Evolutionary conservation across 2,113 vertebrate genomes (phyloP), one percentile per base, ranked within the genome.

Genomic region (Narcine bancroftii): DNA sequence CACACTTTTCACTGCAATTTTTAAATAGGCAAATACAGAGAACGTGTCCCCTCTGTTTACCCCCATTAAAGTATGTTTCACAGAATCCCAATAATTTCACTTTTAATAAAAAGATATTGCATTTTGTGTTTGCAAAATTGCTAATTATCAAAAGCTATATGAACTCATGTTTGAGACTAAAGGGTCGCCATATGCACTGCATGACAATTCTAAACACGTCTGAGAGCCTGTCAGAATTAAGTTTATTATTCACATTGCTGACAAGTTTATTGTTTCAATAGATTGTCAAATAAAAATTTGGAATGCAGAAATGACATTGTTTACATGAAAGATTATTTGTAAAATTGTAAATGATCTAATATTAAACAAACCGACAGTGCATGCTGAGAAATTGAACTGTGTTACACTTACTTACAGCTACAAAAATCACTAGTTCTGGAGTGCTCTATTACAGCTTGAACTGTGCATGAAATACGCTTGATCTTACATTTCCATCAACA

Each of bases 231-330:
- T 91, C 21, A 60, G 66, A 53, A 91, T 69, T 26, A 36, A 29
- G 24, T 91, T 91, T 69, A 91, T 91, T 66, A 66, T 91, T 69
- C 60, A 89, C 36, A 36, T 29, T 69, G 19, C 65, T 91, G 65
- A 69, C 63, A 42, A 91, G 39, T 69, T 91, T 91, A 69, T 91
- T 91, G 42, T 69, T 91, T 29, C 24, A 69, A 91, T 15, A 66
- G 26, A 15, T 91, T 91, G 36, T 42, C 39, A 91, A 91, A 63
- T 89, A 24, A 39, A 69, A 45, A 91, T 13, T 45, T 91, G 42
- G 4, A 26, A 33, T 47, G 26, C 53, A 29, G 42, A 6, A 91
- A 69, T 69, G 63, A 91, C 63, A 69, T 45, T 91, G 65, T 45
- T 69, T 42, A 66, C 36, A 66, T 91, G 69, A 69, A 91, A 29